Base-by-base conservation (phyloP, 2,113 vertebrate species). In the Gallinago media region DNA sequence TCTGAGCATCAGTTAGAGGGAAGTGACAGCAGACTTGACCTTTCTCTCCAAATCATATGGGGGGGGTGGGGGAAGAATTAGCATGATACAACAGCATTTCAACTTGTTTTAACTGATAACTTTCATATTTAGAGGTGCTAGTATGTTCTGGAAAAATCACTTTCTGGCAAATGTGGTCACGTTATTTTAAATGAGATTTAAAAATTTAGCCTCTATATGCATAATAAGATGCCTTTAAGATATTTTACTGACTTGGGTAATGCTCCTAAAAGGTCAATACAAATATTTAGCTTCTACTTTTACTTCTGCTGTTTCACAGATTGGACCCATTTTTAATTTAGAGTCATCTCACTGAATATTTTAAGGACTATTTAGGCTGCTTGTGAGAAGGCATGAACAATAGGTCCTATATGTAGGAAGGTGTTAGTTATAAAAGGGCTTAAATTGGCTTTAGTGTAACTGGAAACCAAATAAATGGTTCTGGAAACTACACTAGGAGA, bases 21-120 rank as follows among this genome's bases (percentile, higher is more conserved):
- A 97, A 73, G 91, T 97, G 98, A 94, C 98, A 98, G 98, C 96
- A 62, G 87, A 90, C 94, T 82, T 98, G 98, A 98, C 98, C 98
- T 98, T 98, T 98, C 97, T 77, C 93, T 98, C 87, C 76, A 73
- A 88, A 85, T 90, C 94, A 44, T 32, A 6, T 19, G 84, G 96
- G 85, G 85, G 61, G 84, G 73, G 59, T 14, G 75, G 83, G 93
- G 96, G 94, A 89, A 94, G 85, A 96, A 97, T 97, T 83, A 97
- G 95, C 96, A 83, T 92, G 95, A 89, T 88, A 93, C 96, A 93
- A 22, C 92, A 27, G 22, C 88, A 26, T 91, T 96, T 85, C 94
- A 86, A 67, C 96, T 94, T 89, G 85, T 87, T 98, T 93, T 92
- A 86, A 89, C 94, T 74, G 94, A 55, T 26, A 80, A 54, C 92